Conservation (phyloP, 2,888 invertebrate genomes). For the Eilema caniola region DNA sequence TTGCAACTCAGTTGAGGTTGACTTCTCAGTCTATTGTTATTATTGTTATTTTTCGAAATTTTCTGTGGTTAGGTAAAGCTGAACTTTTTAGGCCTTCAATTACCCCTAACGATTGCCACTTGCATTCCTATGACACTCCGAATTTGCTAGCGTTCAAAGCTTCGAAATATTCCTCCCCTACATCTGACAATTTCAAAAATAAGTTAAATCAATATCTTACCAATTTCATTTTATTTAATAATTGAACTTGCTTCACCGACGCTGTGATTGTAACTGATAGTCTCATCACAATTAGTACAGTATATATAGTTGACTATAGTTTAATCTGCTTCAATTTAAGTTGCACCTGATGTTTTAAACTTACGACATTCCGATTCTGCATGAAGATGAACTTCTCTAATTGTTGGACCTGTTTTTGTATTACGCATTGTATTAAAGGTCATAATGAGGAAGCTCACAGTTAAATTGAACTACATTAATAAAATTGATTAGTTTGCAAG, state of each 20-base stretch:
- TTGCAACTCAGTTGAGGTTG: not conserved
- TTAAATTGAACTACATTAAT: conserved; percentile 17
- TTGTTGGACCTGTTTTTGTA: conserved; percentile 52
- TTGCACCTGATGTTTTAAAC: conserved; percentile 72
- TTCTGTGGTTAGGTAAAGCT: no score
- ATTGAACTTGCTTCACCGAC: conserved; percentile 53
- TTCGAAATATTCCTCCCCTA: not conserved
- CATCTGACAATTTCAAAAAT: not conserved
- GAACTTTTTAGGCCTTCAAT: no score
- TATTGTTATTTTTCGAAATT: no score
- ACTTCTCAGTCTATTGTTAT: not conserved
- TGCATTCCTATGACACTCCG: no score
- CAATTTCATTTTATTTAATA: conserved; percentile 67
- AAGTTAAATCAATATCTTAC: conserved; percentile 51
- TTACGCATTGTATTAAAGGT: conserved; percentile 14
- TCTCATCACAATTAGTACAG: conserved; percentile 61
- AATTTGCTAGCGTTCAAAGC: not conserved
- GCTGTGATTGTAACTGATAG: conserved; percentile 70
- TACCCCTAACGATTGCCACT: no score
- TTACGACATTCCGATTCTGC: conserved; percentile 58
- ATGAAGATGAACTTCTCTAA: conserved; percentile 71
- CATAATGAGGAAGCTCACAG: conserved; percentile 9
- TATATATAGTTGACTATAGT: conserved; percentile 75
- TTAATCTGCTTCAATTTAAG: conserved; percentile 73
- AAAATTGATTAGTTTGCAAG: conserved; percentile 11